Evolutionary conservation across 2,797 vertebrate species (phyloP), one percentile per base, ranked within the genome.

Genomic region (Lacerta bilineata): DNA sequence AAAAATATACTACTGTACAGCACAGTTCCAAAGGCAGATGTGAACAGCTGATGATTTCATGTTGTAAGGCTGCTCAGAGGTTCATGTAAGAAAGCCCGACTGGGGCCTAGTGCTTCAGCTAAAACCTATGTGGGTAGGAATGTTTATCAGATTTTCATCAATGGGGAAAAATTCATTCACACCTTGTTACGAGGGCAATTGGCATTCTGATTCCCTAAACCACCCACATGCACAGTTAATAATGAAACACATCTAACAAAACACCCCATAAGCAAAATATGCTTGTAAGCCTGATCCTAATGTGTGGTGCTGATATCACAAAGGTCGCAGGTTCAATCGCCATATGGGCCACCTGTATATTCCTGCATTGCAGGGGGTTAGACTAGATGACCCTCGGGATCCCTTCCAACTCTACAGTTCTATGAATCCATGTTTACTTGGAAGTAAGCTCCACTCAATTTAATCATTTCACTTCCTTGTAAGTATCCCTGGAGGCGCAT

Each of bases 1-100:
- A 92, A 93, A 96, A 92, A 95, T 50, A 25, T 90, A 92, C 91
- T 93, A 90, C 80, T 90, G 94, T 90, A 93, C 64, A 94, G 94
- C 89, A 92, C 55, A 93, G 90, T 94, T 95, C 94, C 93, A 95
- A 84, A 86, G 94, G 93, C 91, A 97, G 95, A 95, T 92, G 95
- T 29, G 9, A 68, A 93, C 94, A 95, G 94, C 93, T 95, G 92
- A 95, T 91, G 84, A 87, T 92, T 89, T 93, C 90, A 91, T 85
- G 83, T 94, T 94, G 76, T 90, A 95, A 95, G 87, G 82, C 36
- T 95, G 84, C 81, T 91, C 75, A 59, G 90, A 92, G 93, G 89
- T 10, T 27, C 83, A 93, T 90, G 92, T 83, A 87, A 9, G 88
- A 76, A 0, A 8, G 8, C 86, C 87, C 43, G 91, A 41, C 43